Percentiles rank a stretch among this genome's conserved stretches.
Evolutionary conservation across 1,140 invertebrate genomes (phyloP).

Genomic region (Drosophila truncata): DNA sequence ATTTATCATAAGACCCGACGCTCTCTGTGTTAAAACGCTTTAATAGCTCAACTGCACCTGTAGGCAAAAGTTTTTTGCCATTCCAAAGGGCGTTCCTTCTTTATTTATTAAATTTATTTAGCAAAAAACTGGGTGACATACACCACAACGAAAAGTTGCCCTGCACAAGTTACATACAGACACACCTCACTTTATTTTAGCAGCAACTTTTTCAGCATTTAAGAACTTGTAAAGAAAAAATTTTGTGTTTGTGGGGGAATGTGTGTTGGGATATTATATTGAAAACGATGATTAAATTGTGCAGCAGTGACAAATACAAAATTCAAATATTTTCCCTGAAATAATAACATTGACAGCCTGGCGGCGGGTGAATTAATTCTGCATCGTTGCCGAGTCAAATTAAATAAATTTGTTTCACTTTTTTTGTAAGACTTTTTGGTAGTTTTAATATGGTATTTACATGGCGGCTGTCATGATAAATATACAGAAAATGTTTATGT

Average conservation of each 20-base stretch:
- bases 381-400: conserved; percentile 23
- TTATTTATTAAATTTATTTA: conserved; percentile 65
- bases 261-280: conserved; percentile 15
- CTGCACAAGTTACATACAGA: conserved; percentile 17
- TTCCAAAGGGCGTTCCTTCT: conserved; percentile 28
- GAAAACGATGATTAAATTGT: conserved; percentile 45
- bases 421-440: neutral
- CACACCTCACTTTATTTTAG: neutral
- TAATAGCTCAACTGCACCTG: conserved; percentile 30
- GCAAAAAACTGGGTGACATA: conserved; percentile 53
- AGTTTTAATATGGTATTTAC: neutral
- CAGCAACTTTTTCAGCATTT: conserved; percentile 55
- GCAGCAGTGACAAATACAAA: conserved; percentile 38
- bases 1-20: conserved; percentile 63
- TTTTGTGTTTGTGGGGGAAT: neutral
- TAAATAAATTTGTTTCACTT: conserved; percentile 25
- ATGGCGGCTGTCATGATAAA: neutral
- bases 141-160: conserved; percentile 39
- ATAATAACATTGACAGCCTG: conserved; percentile 36
- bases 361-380: conserved; percentile 21
- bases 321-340: conserved; percentile 42
- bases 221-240: conserved; percentile 58
- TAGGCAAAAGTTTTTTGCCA: conserved; percentile 39
- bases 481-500: neutral
- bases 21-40: conserved; percentile 35